Percentiles rank a stretch among this genome's conserved stretches.
These are phyloP conservation scores for Ophioderma brevispina DNA, from an alignment of 35 echinoderm and acorn worm genomes.

Conservation along the genomic window DNA sequence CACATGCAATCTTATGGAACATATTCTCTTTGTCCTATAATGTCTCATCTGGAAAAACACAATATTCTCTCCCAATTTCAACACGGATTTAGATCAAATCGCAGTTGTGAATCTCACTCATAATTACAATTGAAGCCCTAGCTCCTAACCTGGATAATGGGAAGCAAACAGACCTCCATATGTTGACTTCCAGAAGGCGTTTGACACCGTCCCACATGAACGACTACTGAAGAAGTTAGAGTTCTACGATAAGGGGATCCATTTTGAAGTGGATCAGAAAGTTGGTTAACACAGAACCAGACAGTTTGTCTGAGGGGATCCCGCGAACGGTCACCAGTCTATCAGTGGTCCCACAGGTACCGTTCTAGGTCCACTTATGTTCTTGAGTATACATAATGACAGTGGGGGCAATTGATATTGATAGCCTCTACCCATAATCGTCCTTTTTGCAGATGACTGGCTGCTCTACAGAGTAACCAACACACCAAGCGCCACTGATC, in stretches of 20 bases:
- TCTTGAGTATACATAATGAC: conserved; percentile 54
- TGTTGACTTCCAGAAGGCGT: no score
- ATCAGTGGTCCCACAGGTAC: conserved; percentile 74
- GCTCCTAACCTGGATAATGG: conserved; percentile 26
- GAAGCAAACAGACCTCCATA: conserved; percentile 25
- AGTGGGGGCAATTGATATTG: not conserved
- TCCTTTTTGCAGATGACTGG: conserved; percentile 82
- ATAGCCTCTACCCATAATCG: conserved; percentile 26
- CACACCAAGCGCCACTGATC: no score
- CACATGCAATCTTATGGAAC: no score
- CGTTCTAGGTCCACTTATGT: conserved; percentile 64
- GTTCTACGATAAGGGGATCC: conserved; percentile 28
- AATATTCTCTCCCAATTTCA: no score
- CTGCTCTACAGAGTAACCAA: conserved; percentile 58
- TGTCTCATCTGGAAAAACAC: no score
- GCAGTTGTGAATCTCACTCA: conserved; percentile 53
- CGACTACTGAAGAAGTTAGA: no score
- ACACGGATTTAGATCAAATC: no score
- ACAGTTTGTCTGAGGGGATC: conserved; percentile 47
- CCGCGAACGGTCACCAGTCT: not conserved
- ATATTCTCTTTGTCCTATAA: conserved; percentile 37
- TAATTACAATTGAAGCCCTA: conserved; percentile 25
- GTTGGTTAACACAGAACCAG: conserved; percentile 15
- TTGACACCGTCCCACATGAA: no score
- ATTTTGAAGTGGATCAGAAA: conserved; percentile 43